Conservation (phyloP, 2,113 vertebrate genomes). For the Pluvialis apricaria region DNA sequence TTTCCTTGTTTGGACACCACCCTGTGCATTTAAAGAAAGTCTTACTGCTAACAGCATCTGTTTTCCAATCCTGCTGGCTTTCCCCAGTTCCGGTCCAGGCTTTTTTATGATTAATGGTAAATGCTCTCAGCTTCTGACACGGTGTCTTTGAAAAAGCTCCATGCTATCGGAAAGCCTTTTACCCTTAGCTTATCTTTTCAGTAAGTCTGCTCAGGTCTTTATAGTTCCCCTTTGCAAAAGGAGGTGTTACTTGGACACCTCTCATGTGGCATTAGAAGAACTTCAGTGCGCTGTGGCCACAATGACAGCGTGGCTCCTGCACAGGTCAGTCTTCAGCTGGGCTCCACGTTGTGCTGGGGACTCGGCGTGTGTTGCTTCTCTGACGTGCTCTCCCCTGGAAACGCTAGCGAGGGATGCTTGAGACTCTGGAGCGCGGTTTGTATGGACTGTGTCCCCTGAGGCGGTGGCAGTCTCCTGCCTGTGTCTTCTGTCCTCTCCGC, state of each 20-base stretch:
- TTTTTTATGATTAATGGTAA: neutral
- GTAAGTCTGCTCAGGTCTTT: neutral
- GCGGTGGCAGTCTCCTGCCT: neutral
- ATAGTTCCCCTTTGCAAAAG: neutral
- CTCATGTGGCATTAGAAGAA: neutral
- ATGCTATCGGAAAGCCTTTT: neutral
- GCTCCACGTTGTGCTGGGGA: neutral
- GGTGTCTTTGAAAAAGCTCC: neutral
- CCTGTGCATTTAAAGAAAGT: neutral
- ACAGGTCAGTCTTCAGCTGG: neutral
- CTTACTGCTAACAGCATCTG: neutral
- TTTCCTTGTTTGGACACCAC: neutral
- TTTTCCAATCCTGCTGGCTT: neutral
- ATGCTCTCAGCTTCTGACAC: neutral
- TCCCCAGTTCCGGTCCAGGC: neutral
- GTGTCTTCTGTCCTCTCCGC: neutral
- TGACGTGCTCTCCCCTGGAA: neutral
- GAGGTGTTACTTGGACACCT: neutral
- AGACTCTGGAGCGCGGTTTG: neutral
- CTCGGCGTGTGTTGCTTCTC: neutral
- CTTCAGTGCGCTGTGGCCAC: neutral
- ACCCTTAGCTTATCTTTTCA: neutral
- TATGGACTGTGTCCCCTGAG: neutral
- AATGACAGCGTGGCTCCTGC: neutral
- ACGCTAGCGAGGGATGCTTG: neutral